phyloP scores from a whole-genome alignment of 2,888 invertebrate genomes.

The Taenaris catops region DNA sequence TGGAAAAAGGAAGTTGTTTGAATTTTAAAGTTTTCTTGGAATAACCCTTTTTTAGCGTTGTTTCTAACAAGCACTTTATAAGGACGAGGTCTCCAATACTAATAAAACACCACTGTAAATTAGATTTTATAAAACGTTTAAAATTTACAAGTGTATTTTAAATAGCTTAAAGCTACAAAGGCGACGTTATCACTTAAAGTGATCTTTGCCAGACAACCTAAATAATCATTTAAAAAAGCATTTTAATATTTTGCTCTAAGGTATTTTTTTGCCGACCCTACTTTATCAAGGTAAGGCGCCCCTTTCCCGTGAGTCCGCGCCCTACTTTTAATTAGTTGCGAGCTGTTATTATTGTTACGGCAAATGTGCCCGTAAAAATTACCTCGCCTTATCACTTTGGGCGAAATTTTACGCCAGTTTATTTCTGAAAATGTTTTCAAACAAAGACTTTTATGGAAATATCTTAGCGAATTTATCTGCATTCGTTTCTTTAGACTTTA shows the following conservation, averaged over 20 bases:
- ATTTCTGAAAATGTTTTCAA: slow-evolving; percentile 21
- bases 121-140: too few relatives aligned
- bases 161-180: too few relatives aligned
- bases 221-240: slow-evolving; percentile 2
- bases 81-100: too few relatives aligned
- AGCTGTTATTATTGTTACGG: slow-evolving; percentile 70
- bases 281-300: slow-evolving; percentile 56
- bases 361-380: slow-evolving; percentile 63
- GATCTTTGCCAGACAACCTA: too few relatives aligned
- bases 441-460: slow-evolving; percentile 21
- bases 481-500: background rate
- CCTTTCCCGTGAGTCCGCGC: slow-evolving; percentile 44
- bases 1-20: too few relatives aligned
- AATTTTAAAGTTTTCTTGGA: too few relatives aligned
- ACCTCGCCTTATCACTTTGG: slow-evolving; percentile 49
- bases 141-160: too few relatives aligned
- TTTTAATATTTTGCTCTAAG: too few relatives aligned
- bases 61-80: too few relatives aligned
- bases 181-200: too few relatives aligned
- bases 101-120: too few relatives aligned
- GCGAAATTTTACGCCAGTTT: slow-evolving; percentile 36
- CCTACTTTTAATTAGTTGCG: slow-evolving; percentile 71
- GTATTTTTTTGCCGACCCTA: slow-evolving; percentile 41
- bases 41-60: too few relatives aligned
- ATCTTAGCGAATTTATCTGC: slow-evolving; percentile 18